phyloP scores from a whole-genome alignment of 2,888 invertebrate species.

The Dasypolia templi region DNA sequence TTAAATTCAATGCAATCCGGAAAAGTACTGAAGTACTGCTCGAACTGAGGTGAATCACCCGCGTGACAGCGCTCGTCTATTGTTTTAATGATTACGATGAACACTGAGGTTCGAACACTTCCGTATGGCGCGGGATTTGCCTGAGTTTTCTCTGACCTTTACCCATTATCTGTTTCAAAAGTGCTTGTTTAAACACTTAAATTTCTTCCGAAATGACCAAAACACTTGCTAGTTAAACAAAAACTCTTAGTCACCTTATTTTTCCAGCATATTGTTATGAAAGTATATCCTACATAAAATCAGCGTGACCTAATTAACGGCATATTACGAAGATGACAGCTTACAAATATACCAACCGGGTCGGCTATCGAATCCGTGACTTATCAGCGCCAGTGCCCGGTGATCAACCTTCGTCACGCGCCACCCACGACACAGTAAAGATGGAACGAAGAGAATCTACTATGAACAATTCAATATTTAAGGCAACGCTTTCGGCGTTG shows the following conservation, averaged over 20 bases:
- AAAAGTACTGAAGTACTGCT: background rate
- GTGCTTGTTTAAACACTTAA: background rate
- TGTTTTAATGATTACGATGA: too few species aligned
- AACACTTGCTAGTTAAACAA: background rate
- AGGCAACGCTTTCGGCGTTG: too few species aligned
- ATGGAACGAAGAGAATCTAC: slow-evolving; percentile 32
- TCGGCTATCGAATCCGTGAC: slow-evolving; percentile 70
- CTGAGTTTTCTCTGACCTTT: background rate
- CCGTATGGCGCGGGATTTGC: background rate
- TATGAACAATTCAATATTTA: background rate
- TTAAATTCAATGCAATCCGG: background rate
- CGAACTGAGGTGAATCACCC: too few species aligned
- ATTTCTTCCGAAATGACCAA: background rate
- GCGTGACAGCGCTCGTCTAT: too few species aligned
- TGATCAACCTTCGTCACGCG: slow-evolving; percentile 70
- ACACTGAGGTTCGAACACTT: too few species aligned
- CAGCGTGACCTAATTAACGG: slow-evolving; percentile 55
- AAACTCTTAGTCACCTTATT: background rate
- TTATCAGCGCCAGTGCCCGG: slow-evolving; percentile 61
- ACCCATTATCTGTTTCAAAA: background rate
- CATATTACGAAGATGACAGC: slow-evolving; percentile 56
- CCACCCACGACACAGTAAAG: slow-evolving; percentile 60
- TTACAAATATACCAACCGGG: slow-evolving; percentile 66
- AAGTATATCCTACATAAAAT: slow-evolving; percentile 29
- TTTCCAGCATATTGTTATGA: slow-evolving; percentile 4